These are phyloP conservation scores for Actenoides lindsayi DNA, from an alignment of 2,113 vertebrate species.

Conservation along the genomic window DNA sequence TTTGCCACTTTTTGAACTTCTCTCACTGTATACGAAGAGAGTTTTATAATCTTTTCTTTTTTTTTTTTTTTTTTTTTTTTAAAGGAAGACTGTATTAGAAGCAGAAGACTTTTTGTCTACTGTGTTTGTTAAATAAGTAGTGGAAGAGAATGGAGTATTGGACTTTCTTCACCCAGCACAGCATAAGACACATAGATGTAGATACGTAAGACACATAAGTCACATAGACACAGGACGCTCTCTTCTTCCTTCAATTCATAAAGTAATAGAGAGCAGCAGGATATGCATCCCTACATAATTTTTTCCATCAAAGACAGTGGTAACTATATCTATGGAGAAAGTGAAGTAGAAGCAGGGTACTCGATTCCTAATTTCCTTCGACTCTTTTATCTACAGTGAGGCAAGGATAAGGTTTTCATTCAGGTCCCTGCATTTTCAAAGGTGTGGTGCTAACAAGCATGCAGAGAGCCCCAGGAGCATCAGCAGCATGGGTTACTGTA, in stretches of 20 bases:
- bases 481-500: neutral
- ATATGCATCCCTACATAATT: neutral
- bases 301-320: neutral
- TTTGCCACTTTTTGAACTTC: neutral
- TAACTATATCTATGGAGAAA: neutral
- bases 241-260: neutral
- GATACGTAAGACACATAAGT: neutral
- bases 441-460: neutral
- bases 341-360: neutral
- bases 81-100: neutral
- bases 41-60: neutral
- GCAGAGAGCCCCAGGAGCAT: rapidly evolving
- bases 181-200: neutral
- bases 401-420: neutral
- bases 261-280: slow-evolving; percentile 1
- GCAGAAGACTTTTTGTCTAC: neutral
- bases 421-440: neutral
- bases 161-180: neutral
- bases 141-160: neutral
- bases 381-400: neutral
- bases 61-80: neutral
- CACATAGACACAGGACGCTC: neutral
- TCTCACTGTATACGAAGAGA: neutral
- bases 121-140: neutral
- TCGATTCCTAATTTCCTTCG: neutral